phyloP scores from a whole-genome alignment of 2,113 vertebrate species.

The Strix uralensis region DNA sequence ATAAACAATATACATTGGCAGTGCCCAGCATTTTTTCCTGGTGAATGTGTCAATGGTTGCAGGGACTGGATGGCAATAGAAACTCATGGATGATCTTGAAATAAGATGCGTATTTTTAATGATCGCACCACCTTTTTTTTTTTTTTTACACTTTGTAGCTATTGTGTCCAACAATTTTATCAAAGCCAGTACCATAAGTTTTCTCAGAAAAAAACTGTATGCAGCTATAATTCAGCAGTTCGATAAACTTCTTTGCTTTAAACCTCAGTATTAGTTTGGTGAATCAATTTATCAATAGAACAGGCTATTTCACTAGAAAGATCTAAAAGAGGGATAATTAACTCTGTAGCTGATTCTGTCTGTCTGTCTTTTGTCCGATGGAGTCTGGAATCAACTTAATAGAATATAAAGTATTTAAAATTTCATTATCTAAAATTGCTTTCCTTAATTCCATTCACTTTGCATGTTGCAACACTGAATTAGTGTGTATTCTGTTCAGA shows the following conservation, averaged over 20 bases:
- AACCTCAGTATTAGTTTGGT: conserved; percentile 17
- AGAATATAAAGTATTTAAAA: conserved; percentile 54
- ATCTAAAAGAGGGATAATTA: conserved; percentile 63
- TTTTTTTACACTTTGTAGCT: not conserved
- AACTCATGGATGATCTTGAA: not conserved
- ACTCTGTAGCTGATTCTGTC: conserved; percentile 47
- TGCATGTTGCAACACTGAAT: conserved; percentile 49
- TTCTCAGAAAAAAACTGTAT: not conserved
- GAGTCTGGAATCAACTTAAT: conserved; percentile 60
- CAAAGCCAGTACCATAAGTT: not conserved
- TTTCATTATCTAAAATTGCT: conserved; percentile 61
- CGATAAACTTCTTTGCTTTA: not conserved
- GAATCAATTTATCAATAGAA: conserved; percentile 35
- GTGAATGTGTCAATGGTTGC: not conserved
- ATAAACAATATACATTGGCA: conserved; percentile 63
- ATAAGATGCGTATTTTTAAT: not conserved
- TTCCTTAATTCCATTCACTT: conserved; percentile 57
- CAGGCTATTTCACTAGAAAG: conserved; percentile 35
- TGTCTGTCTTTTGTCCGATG: conserved; percentile 49
- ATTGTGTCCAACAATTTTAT: not conserved
- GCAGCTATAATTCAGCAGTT: not conserved
- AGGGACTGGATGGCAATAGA: not conserved
- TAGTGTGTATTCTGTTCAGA: conserved; percentile 37
- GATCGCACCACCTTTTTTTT: accelerated
- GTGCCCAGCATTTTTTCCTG: conserved; percentile 17